Conservation (phyloP, 2,797 vertebrate genomes). For the Toxotes lorentzi region DNA sequence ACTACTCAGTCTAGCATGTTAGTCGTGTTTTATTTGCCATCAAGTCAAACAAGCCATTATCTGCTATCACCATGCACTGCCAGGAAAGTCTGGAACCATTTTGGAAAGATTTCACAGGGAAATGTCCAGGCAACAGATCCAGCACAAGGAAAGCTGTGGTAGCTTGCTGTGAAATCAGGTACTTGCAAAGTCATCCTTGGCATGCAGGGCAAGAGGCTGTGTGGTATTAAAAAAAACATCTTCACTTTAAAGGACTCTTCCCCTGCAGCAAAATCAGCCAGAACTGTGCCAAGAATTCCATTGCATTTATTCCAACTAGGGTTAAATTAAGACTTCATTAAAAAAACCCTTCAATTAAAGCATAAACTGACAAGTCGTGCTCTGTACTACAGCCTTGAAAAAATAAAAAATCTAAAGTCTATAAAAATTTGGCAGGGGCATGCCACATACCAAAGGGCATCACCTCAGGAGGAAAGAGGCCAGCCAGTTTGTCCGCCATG, state of each 20-base stretch:
- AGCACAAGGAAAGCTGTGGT: slow-evolving; percentile 23
- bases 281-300: slow-evolving; percentile 56
- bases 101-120: slow-evolving; percentile 42
- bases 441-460: slow-evolving; percentile 77
- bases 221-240: slow-evolving; percentile 37
- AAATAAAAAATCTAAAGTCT: slow-evolving; percentile 32
- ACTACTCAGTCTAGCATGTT: slow-evolving; percentile 37
- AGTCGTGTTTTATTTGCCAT: slow-evolving; percentile 65
- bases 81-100: slow-evolving; percentile 64
- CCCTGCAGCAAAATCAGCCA: slow-evolving; percentile 38
- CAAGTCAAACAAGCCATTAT: slow-evolving; percentile 63
- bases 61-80: slow-evolving; percentile 38
- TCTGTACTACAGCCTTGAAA: slow-evolving; percentile 37
- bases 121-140: slow-evolving; percentile 35
- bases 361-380: slow-evolving; percentile 56
- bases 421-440: slow-evolving; percentile 63
- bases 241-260: slow-evolving; percentile 35
- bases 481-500: slow-evolving; percentile 39
- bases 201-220: slow-evolving; percentile 58
- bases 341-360: slow-evolving; percentile 76
- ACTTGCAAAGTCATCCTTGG: slow-evolving; percentile 70
- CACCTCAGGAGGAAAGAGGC: slow-evolving; percentile 57
- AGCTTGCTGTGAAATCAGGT: slow-evolving; percentile 52
- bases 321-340: slow-evolving; percentile 70
- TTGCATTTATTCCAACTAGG: slow-evolving; percentile 45